Percentiles rank a stretch among this genome's conserved stretches.
phyloP scores from a whole-genome alignment of 2,888 invertebrate species.

The Hyalella azteca region DNA sequence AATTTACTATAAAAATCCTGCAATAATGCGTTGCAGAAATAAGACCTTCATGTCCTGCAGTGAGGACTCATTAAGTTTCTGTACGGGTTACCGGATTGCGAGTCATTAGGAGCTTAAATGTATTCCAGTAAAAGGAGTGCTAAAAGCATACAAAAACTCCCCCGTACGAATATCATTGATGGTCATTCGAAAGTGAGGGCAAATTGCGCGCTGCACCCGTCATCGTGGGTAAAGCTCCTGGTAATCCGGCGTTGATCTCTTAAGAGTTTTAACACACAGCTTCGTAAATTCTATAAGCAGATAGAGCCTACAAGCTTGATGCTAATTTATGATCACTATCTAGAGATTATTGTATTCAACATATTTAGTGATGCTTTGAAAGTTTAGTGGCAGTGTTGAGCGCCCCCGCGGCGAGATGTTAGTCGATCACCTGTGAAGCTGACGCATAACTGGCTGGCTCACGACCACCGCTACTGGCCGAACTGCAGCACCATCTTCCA shows the following conservation, averaged over 20 bases:
- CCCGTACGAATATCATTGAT: constrained; percentile 2
- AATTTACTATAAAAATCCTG: no score
- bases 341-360: constrained; percentile 19
- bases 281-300: constrained; percentile 33
- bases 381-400: neutral
- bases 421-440: neutral
- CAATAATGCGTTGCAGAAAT: neutral
- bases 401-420: neutral
- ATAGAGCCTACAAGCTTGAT: constrained; percentile 14
- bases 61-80: constrained; percentile 17
- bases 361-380: constrained; percentile 4
- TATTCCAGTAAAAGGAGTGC: neutral
- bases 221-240: neutral
- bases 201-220: neutral
- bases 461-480: neutral
- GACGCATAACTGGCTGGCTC: neutral
- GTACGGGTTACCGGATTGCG: constrained; percentile 14
- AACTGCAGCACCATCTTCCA: neutral
- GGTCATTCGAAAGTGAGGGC: neutral
- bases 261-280: constrained; percentile 23
- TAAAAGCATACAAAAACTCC: neutral
- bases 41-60: no score
- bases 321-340: constrained; percentile 24
- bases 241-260: constrained; percentile 19
- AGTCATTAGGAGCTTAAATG: constrained; percentile 13